Evolutionary conservation across 2,888 invertebrate species (phyloP), one percentile per base, ranked within the genome.

Genomic region (Melipona beecheii): DNA sequence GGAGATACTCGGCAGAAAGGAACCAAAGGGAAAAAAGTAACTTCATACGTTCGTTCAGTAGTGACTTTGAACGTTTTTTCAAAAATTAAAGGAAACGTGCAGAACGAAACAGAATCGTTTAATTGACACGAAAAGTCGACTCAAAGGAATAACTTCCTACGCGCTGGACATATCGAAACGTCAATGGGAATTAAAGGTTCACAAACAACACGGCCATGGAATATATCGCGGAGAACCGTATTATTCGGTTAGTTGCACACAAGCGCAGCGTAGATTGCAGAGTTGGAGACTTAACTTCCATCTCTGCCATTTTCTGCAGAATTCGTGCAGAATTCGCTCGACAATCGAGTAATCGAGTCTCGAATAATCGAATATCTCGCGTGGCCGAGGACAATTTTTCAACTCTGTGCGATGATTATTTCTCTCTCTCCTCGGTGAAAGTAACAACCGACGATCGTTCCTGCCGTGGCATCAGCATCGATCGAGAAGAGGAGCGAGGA

Each of bases 301-400:
- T 5, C 56, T n/a, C n/a, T n/a, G 13, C 4, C n/a, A n/a, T 24
- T 5, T n/a, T 24, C n/a, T 15, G 27, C 27, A 27, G 27, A 27
- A 27, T n/a, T n/a, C 0, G 56, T n/a, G 5, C 56, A 24, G 56
- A 58, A 58, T 58, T 58, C 36, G 17, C 6, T 15, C 54, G 43
- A n/a, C 24, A 52, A 76, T 73, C 36, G 60, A 56, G 58, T 73
- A 70, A 64, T 76, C 80, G 43, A 43, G 9, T 43, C 13, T 15
- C 36, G 68, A 78, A 75, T 64, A 84, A 84, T 75, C 36, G 77
- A 84, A 75, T 74, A 66, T 71, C 65, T 70, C 69, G 71, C 3
- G 21, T 9, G 19, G 24, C 17, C 19, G 9, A 4, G 6, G 66
- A 84, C 71, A 71, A 64, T 54, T 71, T 27, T 27, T 84, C 49